A percentile compares a stretch with the other conserved stretches of the same genome.
Evolutionary conservation across 2,888 invertebrate species (phyloP).

Genomic region (Drosophila trichaetosa): DNA sequence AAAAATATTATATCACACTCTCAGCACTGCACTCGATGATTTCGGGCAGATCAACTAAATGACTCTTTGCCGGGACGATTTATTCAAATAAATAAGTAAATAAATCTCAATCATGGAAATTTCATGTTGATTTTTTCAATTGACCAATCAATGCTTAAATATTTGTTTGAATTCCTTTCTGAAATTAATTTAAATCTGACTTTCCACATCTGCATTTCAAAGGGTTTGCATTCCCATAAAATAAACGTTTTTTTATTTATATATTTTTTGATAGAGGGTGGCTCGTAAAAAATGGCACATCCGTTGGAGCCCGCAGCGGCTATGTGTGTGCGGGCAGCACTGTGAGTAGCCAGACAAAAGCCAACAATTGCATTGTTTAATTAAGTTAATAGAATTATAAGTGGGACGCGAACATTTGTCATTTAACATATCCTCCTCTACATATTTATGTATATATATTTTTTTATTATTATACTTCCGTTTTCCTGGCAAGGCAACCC

Average conservation of each 20-base stretch:
- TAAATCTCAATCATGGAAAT: slow-evolving; percentile 27
- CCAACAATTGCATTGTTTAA: slow-evolving; percentile 69
- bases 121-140: slow-evolving; percentile 45
- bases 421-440: slow-evolving; percentile 19
- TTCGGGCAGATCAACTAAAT: not conserved
- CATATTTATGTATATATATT: not conserved
- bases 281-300: slow-evolving; percentile 37
- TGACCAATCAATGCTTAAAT: slow-evolving; percentile 44
- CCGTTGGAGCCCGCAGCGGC: slow-evolving; percentile 23
- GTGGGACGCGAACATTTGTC: slow-evolving; percentile 46
- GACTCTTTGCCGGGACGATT: not conserved
- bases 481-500: slow-evolving; percentile 23
- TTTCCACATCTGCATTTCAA: slow-evolving; percentile 44
- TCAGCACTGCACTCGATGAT: not conserved
- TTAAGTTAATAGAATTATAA: slow-evolving; percentile 78
- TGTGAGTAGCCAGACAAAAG: slow-evolving; percentile 43
- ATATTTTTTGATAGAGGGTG: not conserved
- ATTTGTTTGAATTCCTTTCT: slow-evolving; percentile 12
- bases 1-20: slow-evolving; percentile 8
- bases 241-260: slow-evolving; percentile 22
- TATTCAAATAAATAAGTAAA: not conserved
- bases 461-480: slow-evolving; percentile 5
- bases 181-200: slow-evolving; percentile 28
- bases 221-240: slow-evolving; percentile 50
- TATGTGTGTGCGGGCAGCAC: slow-evolving; percentile 3